phyloP scores from a whole-genome alignment of 92 coral and sea anemone species.

The Epizoanthus rinbou region DNA sequence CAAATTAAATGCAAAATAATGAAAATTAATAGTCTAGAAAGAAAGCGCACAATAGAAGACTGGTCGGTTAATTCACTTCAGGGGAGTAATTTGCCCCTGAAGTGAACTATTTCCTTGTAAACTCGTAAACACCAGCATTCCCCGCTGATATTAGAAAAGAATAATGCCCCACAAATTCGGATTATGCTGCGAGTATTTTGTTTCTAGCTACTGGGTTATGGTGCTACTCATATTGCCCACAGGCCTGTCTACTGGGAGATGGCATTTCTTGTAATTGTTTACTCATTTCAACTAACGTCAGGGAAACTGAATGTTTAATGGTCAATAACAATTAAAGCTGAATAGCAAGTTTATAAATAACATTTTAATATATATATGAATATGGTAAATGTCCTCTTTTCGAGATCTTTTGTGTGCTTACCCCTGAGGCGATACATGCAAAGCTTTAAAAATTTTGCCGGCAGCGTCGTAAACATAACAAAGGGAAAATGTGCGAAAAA shows the following conservation, averaged over 20 bases:
- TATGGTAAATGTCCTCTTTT: background rate
- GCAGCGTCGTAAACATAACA: too few species aligned
- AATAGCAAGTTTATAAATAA: background rate
- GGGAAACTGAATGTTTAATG: background rate
- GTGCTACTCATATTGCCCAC: background rate
- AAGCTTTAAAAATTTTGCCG: too few species aligned
- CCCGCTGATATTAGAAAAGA: conserved; percentile 2
- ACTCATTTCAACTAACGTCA: background rate
- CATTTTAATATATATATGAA: background rate
- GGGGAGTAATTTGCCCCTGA: background rate
- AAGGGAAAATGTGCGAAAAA: too few species aligned
- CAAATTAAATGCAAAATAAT: too few species aligned
- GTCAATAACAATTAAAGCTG: background rate
- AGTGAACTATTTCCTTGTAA: background rate
- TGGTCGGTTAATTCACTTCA: too few species aligned
- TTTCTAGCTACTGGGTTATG: background rate
- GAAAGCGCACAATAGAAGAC: too few species aligned
- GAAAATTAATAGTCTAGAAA: too few species aligned
- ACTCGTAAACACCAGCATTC: background rate
- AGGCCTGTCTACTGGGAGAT: background rate
- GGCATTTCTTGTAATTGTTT: background rate
- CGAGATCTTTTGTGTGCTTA: too few species aligned
- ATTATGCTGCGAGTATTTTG: background rate
- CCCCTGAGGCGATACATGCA: too few species aligned
- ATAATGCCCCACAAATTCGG: background rate